phyloP scores from a whole-genome alignment of 1,140 invertebrate species.

The Helicoverpa zea region DNA sequence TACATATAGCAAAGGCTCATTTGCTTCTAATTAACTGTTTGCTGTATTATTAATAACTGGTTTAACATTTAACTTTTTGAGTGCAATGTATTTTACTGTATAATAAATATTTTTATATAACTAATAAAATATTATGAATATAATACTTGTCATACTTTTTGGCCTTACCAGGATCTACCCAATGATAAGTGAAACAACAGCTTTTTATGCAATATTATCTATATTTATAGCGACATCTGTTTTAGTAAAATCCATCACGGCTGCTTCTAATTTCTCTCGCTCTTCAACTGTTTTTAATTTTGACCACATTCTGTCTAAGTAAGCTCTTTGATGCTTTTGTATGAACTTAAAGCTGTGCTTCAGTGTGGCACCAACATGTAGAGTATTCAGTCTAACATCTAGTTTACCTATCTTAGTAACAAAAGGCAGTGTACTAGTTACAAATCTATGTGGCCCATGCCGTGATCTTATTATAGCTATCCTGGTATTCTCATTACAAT shows the following conservation, averaged over 20 bases:
- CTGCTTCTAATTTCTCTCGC: slow-evolving; percentile 84
- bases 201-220: slow-evolving; percentile 68
- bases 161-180: too few species aligned
- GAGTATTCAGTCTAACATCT: slow-evolving; percentile 88
- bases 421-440: slow-evolving; percentile 89
- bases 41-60: too few species aligned
- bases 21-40: too few species aligned
- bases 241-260: slow-evolving; percentile 86
- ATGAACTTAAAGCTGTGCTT: slow-evolving; percentile 93
- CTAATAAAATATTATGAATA: too few species aligned
- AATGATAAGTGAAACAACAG: slow-evolving; percentile 1
- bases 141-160: too few species aligned
- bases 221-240: slow-evolving; percentile 78
- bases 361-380: slow-evolving; percentile 92
- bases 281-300: slow-evolving; percentile 88
- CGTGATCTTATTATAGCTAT: slow-evolving; percentile 90
- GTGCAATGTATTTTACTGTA: too few species aligned
- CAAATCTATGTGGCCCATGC: slow-evolving; percentile 91
- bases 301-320: slow-evolving; percentile 86
- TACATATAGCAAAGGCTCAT: too few species aligned
- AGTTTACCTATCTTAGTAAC: slow-evolving; percentile 89
- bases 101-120: too few species aligned
- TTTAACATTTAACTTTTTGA: too few species aligned
- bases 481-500: slow-evolving; percentile 91
- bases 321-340: slow-evolving; percentile 89